Evolutionary conservation across 1,140 invertebrate genomes (phyloP).

Genomic region (Goniozus legneri): DNA sequence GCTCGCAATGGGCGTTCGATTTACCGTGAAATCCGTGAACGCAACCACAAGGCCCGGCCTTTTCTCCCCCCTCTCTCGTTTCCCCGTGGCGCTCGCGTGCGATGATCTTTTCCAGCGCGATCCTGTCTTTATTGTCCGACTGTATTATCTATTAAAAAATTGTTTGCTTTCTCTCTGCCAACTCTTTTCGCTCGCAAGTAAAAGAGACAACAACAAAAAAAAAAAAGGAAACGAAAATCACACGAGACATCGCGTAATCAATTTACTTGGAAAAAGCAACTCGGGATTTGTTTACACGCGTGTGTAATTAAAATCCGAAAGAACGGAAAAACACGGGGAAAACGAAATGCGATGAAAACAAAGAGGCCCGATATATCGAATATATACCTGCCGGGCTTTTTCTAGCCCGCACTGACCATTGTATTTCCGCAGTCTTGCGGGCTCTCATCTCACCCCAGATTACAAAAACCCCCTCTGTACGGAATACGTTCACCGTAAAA

Average conservation of each 20-base stretch:
- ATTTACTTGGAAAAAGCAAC: not conserved
- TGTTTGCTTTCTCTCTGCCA: not conserved
- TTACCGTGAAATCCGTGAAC: slow-evolving; percentile 32
- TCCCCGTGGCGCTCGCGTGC: slow-evolving; percentile 5
- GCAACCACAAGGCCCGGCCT: slow-evolving; percentile 6
- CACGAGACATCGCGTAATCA: not conserved
- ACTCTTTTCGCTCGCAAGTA: not conserved
- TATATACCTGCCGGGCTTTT: not conserved
- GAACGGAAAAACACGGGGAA: not conserved
- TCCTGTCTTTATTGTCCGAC: not conserved
- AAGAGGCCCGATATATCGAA: not conserved
- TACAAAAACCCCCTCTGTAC: not conserved
- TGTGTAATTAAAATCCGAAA: no score
- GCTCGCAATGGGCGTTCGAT: slow-evolving; percentile 22
- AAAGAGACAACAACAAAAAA: not conserved
- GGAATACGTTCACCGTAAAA: slow-evolving; percentile 13
- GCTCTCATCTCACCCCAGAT: slow-evolving; percentile 4
- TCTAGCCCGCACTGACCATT: slow-evolving; percentile 30
- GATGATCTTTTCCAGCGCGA: slow-evolving; percentile 30
- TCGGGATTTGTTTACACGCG: no score
- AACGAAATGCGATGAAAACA: not conserved
- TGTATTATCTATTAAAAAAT: not conserved
- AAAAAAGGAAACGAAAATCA: not conserved
- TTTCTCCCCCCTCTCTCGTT: no score
- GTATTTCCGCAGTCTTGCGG: slow-evolving; percentile 17